Conservation (phyloP, 2,888 invertebrate genomes). For the Clostera curtula region DNA sequence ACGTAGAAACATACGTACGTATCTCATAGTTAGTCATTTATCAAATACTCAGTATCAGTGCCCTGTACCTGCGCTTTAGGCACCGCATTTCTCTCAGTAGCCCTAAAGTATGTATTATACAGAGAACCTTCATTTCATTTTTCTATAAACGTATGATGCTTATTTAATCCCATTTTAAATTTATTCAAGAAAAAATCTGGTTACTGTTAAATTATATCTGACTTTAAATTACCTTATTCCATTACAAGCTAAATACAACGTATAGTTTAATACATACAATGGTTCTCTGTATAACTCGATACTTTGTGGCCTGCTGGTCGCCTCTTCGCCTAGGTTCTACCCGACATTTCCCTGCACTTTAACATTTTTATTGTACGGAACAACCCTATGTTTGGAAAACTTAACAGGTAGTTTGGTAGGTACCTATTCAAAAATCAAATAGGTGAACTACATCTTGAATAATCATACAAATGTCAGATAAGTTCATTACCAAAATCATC, state of each 20-base stretch:
- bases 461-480: constrained; percentile 32
- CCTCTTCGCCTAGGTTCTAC: neutral
- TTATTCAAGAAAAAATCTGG: no score
- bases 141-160: no score
- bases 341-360: constrained; percentile 2
- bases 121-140: no score
- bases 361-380: constrained; percentile 11
- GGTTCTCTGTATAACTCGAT: no score
- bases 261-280: no score
- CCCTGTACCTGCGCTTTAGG: constrained; percentile 41
- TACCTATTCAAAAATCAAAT: constrained; percentile 34
- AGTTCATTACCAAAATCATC: constrained; percentile 36
- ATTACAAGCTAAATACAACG: no score
- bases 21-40: constrained; percentile 30
- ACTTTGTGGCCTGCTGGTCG: neutral
- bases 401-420: constrained; percentile 27
- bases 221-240: no score
- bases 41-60: constrained; percentile 25
- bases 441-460: constrained; percentile 28
- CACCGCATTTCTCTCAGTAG: no score
- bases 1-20: constrained; percentile 51
- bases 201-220: no score
- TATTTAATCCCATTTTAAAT: no score
- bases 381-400: constrained; percentile 21
- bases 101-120: no score